A percentile compares a stretch with the other conserved stretches of the same genome.
Conservation (phyloP, 2,797 vertebrate species). For the Diglossa cyanea region DNA sequence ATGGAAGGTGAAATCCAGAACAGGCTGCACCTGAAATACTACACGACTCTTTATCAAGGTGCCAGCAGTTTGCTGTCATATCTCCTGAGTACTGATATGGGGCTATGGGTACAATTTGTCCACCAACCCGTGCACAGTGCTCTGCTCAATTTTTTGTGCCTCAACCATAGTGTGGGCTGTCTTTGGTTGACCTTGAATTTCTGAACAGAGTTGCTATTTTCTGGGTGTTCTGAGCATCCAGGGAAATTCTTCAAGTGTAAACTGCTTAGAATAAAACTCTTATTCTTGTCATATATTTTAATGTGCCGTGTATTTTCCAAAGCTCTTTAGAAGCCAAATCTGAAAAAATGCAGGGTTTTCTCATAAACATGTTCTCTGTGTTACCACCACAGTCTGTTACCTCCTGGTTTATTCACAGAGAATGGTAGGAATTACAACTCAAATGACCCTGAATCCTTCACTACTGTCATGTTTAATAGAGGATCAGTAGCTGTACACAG, state of each 20-base stretch:
- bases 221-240: not conserved
- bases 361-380: not conserved
- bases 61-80: not conserved
- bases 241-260: not conserved
- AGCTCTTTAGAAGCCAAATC: not conserved
- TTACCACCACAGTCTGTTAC: not conserved
- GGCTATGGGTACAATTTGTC: not conserved
- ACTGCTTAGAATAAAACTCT: not conserved
- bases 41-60: not conserved
- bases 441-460: not conserved
- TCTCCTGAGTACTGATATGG: not conserved
- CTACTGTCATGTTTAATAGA: not conserved
- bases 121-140: not conserved
- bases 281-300: not conserved
- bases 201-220: not conserved
- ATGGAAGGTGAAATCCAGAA: not conserved
- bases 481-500: not conserved
- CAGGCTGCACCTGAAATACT: not conserved
- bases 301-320: not conserved
- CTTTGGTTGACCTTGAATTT: not conserved
- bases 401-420: not conserved
- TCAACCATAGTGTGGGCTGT: not conserved
- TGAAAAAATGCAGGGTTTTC: not conserved
- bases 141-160: not conserved
- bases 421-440: not conserved